Evolutionary conservation across 2,888 invertebrate species (phyloP).

Genomic region (Tetramorium bicarinatum): DNA sequence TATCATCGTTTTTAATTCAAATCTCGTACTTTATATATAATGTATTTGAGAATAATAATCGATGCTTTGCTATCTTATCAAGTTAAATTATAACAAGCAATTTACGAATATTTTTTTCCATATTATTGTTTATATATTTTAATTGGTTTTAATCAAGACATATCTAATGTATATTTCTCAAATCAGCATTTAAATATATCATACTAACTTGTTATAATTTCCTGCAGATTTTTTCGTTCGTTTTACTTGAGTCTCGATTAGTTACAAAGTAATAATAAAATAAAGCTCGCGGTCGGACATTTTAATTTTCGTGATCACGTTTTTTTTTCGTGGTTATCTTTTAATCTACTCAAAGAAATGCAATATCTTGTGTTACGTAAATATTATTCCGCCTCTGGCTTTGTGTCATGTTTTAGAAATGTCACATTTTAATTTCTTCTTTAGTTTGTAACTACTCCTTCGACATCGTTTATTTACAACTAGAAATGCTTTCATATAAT

Average conservation of each 20-base stretch:
- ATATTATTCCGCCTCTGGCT: constrained; percentile 36
- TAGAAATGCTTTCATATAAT: not conserved
- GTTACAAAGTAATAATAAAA: not conserved
- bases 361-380: constrained; percentile 47
- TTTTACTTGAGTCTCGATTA: not conserved
- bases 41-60: not conserved
- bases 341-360: constrained; percentile 37
- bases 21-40: not conserved
- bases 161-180: not conserved
- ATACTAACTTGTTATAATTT: not conserved
- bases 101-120: not conserved
- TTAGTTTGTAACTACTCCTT: not conserved
- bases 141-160: not conserved
- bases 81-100: not conserved
- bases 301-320: constrained; percentile 19
- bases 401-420: constrained; percentile 13
- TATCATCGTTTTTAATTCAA: not conserved
- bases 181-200: not conserved
- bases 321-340: constrained; percentile 5
- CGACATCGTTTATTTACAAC: not conserved
- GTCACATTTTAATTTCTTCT: constrained; percentile 15
- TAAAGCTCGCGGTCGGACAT: not conserved
- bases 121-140: not conserved
- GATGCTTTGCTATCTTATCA: not conserved
- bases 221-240: not conserved